Base-by-base conservation (phyloP, 2,888 invertebrate genomes). In the Polylopha cassiicola region DNA sequence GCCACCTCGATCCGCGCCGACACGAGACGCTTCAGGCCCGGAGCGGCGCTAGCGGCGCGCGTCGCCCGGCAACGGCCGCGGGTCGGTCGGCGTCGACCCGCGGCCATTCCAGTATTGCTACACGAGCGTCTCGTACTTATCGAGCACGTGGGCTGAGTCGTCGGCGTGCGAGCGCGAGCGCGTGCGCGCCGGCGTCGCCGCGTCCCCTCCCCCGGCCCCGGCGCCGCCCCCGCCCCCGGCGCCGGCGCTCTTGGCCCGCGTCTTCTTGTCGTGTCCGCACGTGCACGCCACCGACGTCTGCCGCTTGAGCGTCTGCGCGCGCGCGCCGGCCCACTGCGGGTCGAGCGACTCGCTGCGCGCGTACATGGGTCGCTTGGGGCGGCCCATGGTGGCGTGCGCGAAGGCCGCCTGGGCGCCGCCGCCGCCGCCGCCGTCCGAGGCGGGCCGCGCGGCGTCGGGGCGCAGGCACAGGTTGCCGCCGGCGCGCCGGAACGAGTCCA, bases 121-220 rank as follows among this genome's bases (percentile, higher is more conserved):
- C 26, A 86, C 86, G 39, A 86, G 74, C 10, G 86, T 86, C 53
- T 86, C 86, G 48, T 86, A 86, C 58, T 86, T 86, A 50, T 86
- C 86, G 16, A 86, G 74, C 27, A 86, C 85, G 46, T 84, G 80
- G 9, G 60, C 62, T 45, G 73, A 73, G n/a, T 77, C 80, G 48
- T 81, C 84, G 6, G 73, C 75, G 51, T 80, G 82, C 5, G 78
- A 78, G 23, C 78, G 78, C 3, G 77, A 71, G n/a, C 81, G 75
- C 9, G 73, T 65, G 1, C 82, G 67, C 14, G 57, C 51, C n/a
- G 50, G 37, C 2, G 65, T 43, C 3, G 70, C 67, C 8, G 80
- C 4, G 76, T 76, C 17, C 77, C 76, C 2, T 76, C 70, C 4
- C 80, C 73, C 6, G 73, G 65, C 1, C 81, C 65, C 8, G 55